phyloP scores from a whole-genome alignment of 2,113 vertebrate genomes.

The Sinocyclocheilus anophthalmus region DNA sequence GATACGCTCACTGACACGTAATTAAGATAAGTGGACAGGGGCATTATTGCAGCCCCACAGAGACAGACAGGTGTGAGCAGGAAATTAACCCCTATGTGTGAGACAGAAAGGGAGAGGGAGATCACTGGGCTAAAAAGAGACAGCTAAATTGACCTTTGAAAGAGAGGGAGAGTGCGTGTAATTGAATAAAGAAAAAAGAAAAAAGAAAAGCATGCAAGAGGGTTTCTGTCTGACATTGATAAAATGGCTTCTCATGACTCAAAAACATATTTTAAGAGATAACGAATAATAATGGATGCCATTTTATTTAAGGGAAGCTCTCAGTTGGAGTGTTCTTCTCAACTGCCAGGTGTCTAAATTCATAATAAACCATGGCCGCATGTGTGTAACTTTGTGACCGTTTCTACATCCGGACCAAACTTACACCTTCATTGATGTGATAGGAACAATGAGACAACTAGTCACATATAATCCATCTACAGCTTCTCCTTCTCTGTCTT shows the following conservation, averaged over 20 bases:
- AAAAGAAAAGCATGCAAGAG: slow-evolving; percentile 9
- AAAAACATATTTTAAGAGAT: slow-evolving; percentile 35
- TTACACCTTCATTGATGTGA: background rate
- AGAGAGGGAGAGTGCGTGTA: slow-evolving; percentile 26
- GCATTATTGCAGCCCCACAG: slow-evolving; percentile 53
- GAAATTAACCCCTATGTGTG: slow-evolving; percentile 55
- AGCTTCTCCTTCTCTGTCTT: background rate
- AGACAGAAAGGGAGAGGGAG: slow-evolving; percentile 35
- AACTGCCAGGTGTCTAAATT: slow-evolving; percentile 1
- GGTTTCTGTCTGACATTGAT: slow-evolving; percentile 13
- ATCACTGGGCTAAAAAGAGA: slow-evolving; percentile 42
- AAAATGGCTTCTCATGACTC: slow-evolving; percentile 23
- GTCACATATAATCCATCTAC: background rate
- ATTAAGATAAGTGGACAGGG: slow-evolving; percentile 61
- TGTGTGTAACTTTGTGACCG: no score
- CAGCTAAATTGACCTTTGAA: slow-evolving; percentile 53
- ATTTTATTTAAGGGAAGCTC: slow-evolving; percentile 33
- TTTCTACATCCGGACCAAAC: background rate
- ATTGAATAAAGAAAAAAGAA: slow-evolving; percentile 30
- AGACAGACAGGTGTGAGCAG: slow-evolving; percentile 53
- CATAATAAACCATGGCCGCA: background rate
- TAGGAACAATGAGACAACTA: background rate
- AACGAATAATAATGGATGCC: slow-evolving; percentile 29
- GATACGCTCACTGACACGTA: slow-evolving; percentile 53
- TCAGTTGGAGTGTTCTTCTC: background rate